Base-by-base conservation (phyloP, 2,888 invertebrate genomes). In the Steinernema carpocapsae region DNA sequence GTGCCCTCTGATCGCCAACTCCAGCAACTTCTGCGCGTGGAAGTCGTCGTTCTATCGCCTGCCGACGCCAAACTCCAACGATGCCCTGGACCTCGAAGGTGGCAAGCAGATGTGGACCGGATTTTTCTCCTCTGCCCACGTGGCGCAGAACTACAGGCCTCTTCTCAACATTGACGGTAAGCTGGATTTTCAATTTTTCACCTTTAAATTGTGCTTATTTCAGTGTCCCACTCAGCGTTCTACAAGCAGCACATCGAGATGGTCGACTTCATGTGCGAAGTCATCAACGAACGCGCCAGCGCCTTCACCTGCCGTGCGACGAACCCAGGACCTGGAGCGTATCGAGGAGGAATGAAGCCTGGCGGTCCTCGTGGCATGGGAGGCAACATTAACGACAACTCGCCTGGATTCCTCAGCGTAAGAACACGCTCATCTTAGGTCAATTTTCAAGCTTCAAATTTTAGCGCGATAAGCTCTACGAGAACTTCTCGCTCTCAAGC, bases 51-150 rank as follows among this genome's bases (percentile, higher is more conserved):
- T 74, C 74, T 78, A 78, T 71, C 75, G 75, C 29, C 70, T 83
- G 6, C 78, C 78, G 12, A 75, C n/a, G 26, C 59, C 43, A 48
- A 77, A 76, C 71, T 80, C 78, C 48, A 79, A 76, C 72, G 76
- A 76, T 22, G 77, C 83, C 59, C 74, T 84, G 37, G 82, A 85
- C 73, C 76, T 86, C 71, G 85, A 85, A 26, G 85, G 83, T 3
- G 86, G 86, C 70, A 85, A 85, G 75, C 83, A 86, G 74, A 79
- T 86, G 78, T 86, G 86, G 86, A 80, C 84, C 14, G 86, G 86
- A 14, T 83, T 84, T 79, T 86, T 85, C 79, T 81, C 84, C n/a
- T 83, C 83, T 26, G 84, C 84, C 37, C 84, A 83, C 73, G 81
- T 85, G 22, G 84, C 81, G 7, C 73, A 74, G 72, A 80, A 79